phyloP scores from a whole-genome alignment of 2,888 invertebrate genomes.

The Ormyrus pomaceus region DNA sequence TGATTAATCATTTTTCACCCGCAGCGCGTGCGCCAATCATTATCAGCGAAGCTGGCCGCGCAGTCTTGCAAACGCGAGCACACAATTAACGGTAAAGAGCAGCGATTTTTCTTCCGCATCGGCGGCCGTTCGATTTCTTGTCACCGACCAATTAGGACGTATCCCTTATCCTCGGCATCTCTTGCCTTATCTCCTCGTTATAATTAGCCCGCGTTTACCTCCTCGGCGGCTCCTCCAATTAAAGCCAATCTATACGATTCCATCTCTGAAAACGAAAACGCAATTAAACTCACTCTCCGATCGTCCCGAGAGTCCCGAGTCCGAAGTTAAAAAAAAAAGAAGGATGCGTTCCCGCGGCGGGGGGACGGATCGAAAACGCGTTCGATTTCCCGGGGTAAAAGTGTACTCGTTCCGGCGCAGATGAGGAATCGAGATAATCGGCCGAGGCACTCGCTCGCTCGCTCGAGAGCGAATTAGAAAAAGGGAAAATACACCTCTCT shows the following conservation, averaged over 20 bases:
- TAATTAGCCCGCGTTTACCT: not conserved
- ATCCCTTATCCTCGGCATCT: no score
- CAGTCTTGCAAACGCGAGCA: no score
- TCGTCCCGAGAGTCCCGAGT: not conserved
- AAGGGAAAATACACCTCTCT: constrained; percentile 51
- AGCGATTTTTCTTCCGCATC: no score
- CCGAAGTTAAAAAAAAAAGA: not conserved
- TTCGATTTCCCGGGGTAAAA: constrained; percentile 55
- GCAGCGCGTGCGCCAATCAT: no score
- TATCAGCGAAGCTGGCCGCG: no score
- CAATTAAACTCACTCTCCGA: constrained; percentile 23
- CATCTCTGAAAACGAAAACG: constrained; percentile 33
- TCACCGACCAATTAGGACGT: no score
- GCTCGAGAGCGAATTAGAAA: constrained; percentile 59
- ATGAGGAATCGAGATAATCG: constrained; percentile 54
- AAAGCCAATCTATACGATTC: not conserved
- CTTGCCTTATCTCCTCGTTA: not conserved
- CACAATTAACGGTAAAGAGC: no score
- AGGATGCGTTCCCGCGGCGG: not conserved
- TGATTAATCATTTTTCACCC: no score
- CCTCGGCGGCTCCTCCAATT: not conserved
- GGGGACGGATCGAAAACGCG: constrained; percentile 47
- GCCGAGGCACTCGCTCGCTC: constrained; percentile 17
- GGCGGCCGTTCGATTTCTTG: no score
- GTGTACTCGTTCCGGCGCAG: constrained; percentile 37